Percentiles rank a stretch among this genome's conserved stretches.
phyloP scores from a whole-genome alignment of 2,797 vertebrate species.

The Neostethus bicornis region DNA sequence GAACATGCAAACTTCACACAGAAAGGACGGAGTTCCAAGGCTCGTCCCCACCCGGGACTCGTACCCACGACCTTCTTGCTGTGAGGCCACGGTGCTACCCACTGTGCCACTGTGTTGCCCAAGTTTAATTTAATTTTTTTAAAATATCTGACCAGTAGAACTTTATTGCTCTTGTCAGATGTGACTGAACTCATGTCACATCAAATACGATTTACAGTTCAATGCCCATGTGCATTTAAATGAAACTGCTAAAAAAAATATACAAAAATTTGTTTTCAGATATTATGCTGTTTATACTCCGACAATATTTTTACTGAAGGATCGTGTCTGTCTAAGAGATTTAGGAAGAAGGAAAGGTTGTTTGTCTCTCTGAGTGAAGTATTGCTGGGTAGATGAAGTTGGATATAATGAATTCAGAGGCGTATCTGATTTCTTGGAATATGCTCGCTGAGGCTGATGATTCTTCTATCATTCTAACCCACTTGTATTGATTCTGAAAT shows the following conservation, averaged over 20 bases:
- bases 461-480: constrained; percentile 67
- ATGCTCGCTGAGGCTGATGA: constrained; percentile 44
- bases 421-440: constrained; percentile 39
- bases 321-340: constrained; percentile 12
- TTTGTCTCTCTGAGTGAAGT: constrained; percentile 13
- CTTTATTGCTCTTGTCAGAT: background rate
- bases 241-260: too few relatives aligned
- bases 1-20: too few relatives aligned
- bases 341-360: constrained; percentile 15
- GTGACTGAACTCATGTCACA: background rate
- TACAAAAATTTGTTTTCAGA: constrained; percentile 6
- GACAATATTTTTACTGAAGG: too few relatives aligned
- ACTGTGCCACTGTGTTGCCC: too few relatives aligned
- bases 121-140: too few relatives aligned
- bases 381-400: constrained; percentile 48
- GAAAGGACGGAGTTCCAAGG: too few relatives aligned
- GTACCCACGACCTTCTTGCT: too few relatives aligned
- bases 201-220: background rate
- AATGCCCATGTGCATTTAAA: background rate
- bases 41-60: too few relatives aligned
- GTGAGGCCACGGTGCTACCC: too few relatives aligned
- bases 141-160: background rate
- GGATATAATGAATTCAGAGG: constrained; percentile 58
- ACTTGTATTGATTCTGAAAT: constrained; percentile 70
- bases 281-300: constrained; percentile 12